A percentile compares a stretch with the other conserved stretches of the same genome.
phyloP scores from a whole-genome alignment of 2,888 invertebrate species.

The Microdon myrmicae region DNA sequence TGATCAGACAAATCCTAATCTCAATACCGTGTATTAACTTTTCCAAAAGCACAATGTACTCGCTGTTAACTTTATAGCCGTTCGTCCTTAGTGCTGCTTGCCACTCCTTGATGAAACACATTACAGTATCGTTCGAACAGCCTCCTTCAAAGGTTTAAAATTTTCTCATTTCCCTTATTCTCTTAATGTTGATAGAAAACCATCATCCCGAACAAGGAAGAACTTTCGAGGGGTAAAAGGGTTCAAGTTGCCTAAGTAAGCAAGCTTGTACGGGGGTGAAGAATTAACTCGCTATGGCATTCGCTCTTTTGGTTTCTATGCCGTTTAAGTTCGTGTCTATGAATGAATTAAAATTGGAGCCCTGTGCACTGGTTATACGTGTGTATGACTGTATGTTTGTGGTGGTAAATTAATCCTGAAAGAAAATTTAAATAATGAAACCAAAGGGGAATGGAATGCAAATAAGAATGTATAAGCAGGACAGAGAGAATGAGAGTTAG shows the following conservation, averaged over 20 bases:
- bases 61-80: too few species aligned
- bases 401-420: constrained; percentile 51
- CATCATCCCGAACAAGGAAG: constrained; percentile 31
- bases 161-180: constrained; percentile 20
- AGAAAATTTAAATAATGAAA: constrained; percentile 51
- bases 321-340: constrained; percentile 48
- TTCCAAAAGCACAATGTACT: too few species aligned
- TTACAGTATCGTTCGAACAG: too few species aligned
- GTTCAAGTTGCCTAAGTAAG: constrained; percentile 13
- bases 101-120: too few species aligned
- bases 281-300: constrained; percentile 28
- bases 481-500: constrained; percentile 35
- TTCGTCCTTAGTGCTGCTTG: too few species aligned
- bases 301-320: constrained; percentile 33
- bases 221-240: constrained; percentile 36
- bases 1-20: too few species aligned
- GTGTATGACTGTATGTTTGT: constrained; percentile 32
- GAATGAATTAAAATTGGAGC: constrained; percentile 48
- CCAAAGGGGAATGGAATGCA: constrained; percentile 33
- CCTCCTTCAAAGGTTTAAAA: constrained; percentile 28
- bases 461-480: constrained; percentile 42
- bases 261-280: constrained; percentile 24
- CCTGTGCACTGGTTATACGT: too few species aligned
- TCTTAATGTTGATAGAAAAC: constrained; percentile 45
- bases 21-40: too few species aligned